phyloP scores from a whole-genome alignment of 2,888 invertebrate genomes.

The Omphaloscelis lunosa region DNA sequence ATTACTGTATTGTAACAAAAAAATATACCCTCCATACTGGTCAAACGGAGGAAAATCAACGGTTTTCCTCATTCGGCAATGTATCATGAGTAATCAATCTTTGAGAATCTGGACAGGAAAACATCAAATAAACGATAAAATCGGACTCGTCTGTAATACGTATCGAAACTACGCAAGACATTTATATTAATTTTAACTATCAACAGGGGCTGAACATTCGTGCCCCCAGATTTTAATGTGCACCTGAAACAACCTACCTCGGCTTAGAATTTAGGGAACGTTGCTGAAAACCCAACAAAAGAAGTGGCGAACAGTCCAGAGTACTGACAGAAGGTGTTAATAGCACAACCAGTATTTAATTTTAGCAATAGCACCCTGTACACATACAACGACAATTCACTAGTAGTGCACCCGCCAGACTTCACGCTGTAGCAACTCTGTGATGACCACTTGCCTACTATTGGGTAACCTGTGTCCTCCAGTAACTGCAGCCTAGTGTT shows the following conservation, averaged over 20 bases:
- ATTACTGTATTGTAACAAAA: neutral
- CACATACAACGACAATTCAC: neutral
- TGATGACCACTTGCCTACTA: neutral
- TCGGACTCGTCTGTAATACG: neutral
- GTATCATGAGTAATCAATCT: neutral
- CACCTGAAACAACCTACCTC: neutral
- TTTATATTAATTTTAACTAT: neutral
- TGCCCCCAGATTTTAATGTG: neutral
- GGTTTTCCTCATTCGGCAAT: neutral
- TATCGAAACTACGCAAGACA: neutral
- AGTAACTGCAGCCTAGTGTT: neutral
- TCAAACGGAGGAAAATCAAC: conserved; percentile 1
- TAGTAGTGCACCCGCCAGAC: neutral
- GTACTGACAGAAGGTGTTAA: neutral
- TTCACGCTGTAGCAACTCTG: too few species aligned
- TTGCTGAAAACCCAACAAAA: neutral
- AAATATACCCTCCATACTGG: neutral
- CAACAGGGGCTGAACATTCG: neutral
- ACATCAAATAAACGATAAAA: neutral
- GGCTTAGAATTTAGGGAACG: neutral
- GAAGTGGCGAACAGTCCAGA: too few species aligned
- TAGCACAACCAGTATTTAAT: neutral
- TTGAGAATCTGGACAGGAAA: conserved; percentile 19
- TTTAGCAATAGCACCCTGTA: neutral
- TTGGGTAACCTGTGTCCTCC: neutral